These are phyloP conservation scores for Anas bahamensis DNA, from an alignment of 2,797 vertebrate species.

Conservation along the genomic window DNA sequence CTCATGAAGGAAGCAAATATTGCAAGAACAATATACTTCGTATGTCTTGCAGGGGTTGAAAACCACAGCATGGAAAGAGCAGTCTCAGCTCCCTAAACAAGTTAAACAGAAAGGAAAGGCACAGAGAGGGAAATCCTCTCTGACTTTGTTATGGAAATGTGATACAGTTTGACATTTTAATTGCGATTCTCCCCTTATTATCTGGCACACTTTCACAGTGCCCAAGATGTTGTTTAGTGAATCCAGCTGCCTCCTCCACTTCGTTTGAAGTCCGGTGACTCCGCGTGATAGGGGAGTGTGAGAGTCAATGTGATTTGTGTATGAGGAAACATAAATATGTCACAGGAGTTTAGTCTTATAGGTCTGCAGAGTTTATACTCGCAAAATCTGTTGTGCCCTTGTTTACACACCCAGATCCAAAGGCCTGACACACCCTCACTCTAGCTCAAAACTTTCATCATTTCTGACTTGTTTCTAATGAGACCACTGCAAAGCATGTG, in stretches of 20 bases:
- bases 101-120: conserved; percentile 62
- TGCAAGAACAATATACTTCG: conserved; percentile 36
- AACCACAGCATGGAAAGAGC: conserved; percentile 49
- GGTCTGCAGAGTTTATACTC: conserved; percentile 76
- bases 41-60: conserved; percentile 42
- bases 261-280: conserved; percentile 70
- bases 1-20: conserved; percentile 63
- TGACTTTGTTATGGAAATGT: conserved; percentile 77
- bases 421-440: conserved; percentile 61
- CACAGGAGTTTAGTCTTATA: conserved; percentile 78
- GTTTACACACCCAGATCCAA: conserved; percentile 74
- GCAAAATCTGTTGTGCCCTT: conserved; percentile 73
- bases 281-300: conserved; percentile 74
- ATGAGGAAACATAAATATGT: conserved; percentile 78
- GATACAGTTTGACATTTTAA: conserved; percentile 79
- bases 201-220: conserved; percentile 73
- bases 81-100: conserved; percentile 62
- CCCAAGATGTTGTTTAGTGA: conserved; percentile 75
- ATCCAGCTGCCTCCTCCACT: conserved; percentile 74
- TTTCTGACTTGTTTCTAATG: conserved; percentile 43
- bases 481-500: conserved; percentile 50
- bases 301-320: conserved; percentile 79
- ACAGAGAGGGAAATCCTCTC: conserved; percentile 73
- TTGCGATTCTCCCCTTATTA: conserved; percentile 74
- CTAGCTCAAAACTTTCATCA: conserved; percentile 48